Conservation (phyloP, 1,140 invertebrate species). For the Caligus rogercresseyi region DNA sequence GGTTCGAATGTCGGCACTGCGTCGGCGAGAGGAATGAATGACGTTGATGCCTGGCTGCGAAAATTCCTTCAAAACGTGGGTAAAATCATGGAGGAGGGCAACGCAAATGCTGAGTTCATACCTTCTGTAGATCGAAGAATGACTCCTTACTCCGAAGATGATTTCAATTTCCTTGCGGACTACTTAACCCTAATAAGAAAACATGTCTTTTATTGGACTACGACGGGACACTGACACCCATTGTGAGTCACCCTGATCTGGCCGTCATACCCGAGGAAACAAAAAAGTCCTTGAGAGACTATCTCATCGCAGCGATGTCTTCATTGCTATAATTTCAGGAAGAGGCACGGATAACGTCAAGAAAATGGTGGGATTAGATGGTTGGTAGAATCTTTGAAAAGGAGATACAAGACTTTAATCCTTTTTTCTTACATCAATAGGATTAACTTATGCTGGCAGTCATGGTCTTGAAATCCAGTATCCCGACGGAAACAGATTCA, state of each 20-base stretch:
- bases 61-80: conserved; percentile 43
- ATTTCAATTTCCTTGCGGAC: conserved; percentile 67
- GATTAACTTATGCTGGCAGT: conserved; percentile 74
- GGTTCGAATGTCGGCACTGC: conserved; percentile 44
- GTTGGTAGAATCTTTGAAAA: background rate
- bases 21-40: conserved; percentile 51
- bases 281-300: conserved; percentile 57
- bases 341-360: conserved; percentile 70
- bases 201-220: conserved; percentile 55
- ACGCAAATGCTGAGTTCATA: conserved; percentile 48
- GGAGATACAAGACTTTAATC: background rate
- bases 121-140: conserved; percentile 43
- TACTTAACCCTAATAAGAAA: conserved; percentile 31
- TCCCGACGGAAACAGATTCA: conserved; percentile 71
- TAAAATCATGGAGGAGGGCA: conserved; percentile 40
- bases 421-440: background rate
- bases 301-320: conserved; percentile 67
- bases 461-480: conserved; percentile 74
- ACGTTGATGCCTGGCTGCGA: conserved; percentile 75
- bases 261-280: conserved; percentile 64
- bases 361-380: conserved; percentile 66
- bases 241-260: conserved; percentile 69
- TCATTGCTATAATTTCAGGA: conserved; percentile 70
- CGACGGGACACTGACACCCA: conserved; percentile 69
- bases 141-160: conserved; percentile 63